Evolutionary conservation across 2,888 invertebrate genomes (phyloP).

Genomic region (Lasioglossum calceatum): DNA sequence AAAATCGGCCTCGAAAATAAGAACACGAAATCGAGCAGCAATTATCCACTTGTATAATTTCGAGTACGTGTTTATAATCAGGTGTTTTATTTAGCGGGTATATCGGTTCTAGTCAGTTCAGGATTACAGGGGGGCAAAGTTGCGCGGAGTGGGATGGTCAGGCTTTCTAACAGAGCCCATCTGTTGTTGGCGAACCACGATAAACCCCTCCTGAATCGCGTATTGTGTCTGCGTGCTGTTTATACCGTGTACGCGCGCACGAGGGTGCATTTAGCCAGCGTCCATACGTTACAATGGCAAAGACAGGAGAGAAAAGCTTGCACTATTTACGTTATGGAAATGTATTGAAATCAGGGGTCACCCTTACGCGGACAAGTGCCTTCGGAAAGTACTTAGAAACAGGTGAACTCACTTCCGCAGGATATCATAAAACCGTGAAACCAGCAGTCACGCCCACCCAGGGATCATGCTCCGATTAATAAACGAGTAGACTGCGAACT

Average conservation of each 20-base stretch:
- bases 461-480: background rate
- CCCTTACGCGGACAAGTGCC: too few species aligned
- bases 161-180: background rate
- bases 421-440: background rate
- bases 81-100: background rate
- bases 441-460: background rate
- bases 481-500: too few species aligned
- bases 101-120: background rate
- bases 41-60: background rate
- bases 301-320: background rate
- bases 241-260: too few species aligned
- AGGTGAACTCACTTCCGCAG: too few species aligned
- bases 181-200: background rate
- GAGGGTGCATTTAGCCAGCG: background rate
- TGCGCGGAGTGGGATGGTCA: background rate
- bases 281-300: too few species aligned
- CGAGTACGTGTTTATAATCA: background rate
- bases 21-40: background rate
- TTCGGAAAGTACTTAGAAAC: background rate
- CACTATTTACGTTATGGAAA: background rate
- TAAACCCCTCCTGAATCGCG: background rate
- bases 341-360: background rate
- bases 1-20: too few species aligned
- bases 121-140: background rate
- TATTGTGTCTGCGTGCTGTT: conserved; percentile 6